phyloP scores from a whole-genome alignment of 1,140 invertebrate species.

The Drosophila tsacasi region DNA sequence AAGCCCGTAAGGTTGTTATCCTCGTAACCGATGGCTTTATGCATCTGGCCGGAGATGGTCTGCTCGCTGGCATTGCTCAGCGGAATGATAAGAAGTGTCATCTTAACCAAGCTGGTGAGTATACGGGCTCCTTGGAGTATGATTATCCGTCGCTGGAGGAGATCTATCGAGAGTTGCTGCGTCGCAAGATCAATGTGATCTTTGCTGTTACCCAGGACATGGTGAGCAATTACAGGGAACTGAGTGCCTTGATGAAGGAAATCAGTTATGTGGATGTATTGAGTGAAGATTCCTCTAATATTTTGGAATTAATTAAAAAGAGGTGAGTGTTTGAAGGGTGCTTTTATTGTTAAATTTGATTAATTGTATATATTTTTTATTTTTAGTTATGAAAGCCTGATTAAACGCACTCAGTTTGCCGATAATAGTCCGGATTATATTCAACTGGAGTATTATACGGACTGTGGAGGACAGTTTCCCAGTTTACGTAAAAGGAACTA shows the following conservation, averaged over 20 bases:
- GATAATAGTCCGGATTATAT: conserved; percentile 86
- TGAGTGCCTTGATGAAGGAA: conserved; percentile 86
- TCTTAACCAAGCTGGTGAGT: conserved; percentile 86
- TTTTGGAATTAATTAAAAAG: conserved; percentile 87
- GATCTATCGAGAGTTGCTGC: conserved; percentile 86
- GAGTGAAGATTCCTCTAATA: conserved; percentile 87
- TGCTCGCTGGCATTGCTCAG: conserved; percentile 85
- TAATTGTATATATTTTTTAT: neutral
- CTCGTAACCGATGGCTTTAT: conserved; percentile 88
- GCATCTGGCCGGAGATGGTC: conserved; percentile 89
- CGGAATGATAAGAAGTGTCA: conserved; percentile 87
- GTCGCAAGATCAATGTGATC: conserved; percentile 88
- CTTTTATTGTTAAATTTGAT: neutral
- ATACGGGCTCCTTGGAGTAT: conserved; percentile 86
- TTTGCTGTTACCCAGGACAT: conserved; percentile 87
- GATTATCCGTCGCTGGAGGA: conserved; percentile 89
- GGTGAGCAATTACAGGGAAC: conserved; percentile 86
- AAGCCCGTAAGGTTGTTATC: conserved; percentile 88
- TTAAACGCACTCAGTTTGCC: conserved; percentile 87
- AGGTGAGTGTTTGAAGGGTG: conserved; percentile 62
- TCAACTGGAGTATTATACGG: conserved; percentile 87
- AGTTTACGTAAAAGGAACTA: conserved; percentile 82
- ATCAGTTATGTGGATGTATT: conserved; percentile 87
- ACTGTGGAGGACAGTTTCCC: conserved; percentile 86
- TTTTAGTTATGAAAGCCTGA: conserved; percentile 86